Base-by-base conservation (phyloP, 1,140 invertebrate species). In the Leucophenga varia region DNA sequence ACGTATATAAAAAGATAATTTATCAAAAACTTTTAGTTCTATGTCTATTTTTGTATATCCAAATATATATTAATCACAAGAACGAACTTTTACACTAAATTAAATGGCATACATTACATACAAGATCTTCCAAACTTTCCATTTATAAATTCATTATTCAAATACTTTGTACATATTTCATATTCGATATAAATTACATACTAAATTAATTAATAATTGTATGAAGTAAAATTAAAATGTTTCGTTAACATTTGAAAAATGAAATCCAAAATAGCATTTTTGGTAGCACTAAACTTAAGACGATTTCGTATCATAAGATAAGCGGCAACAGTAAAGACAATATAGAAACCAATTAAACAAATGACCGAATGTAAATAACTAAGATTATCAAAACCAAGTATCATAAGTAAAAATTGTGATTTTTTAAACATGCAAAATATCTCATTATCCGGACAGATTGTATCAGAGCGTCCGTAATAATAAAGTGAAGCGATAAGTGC, bases 401-500 rank as follows among this genome's bases (percentile, higher is more conserved):
- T 59, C 19, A 52, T 55, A n/a, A 65, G 41, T 19, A 75, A 31
- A 17, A 71, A 80, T 56, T 79, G 74, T 0, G 85, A 81, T 53
- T 83, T 81, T 45, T 80, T 81, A 47, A 85, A 89, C 47, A 86
- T 80, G 60, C 89, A 92, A 57, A 86, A 87, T 9, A 81, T 75
- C 52, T 86, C 84, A 0, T 77, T 61, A 0, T 78, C 70, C 0
- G 87, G 86, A 75, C 89, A 91, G 12, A 78, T 61, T 6, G 90
- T 72, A 47, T 84, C 82, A 3, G 74, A 74, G 22, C 93, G 78
- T 34, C 86, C 81, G 30, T 83, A 82, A 1, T 90, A 87, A 59
- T 92, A 94, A 8, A 93, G 84, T 0, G 90, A 81, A 2, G 84
- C 80, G 1, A 91, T 80, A 0, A 92, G 78, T 2, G 86, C 89